phyloP scores from a whole-genome alignment of 92 coral and sea anemone genomes.

The Galaxea fascicularis region DNA sequence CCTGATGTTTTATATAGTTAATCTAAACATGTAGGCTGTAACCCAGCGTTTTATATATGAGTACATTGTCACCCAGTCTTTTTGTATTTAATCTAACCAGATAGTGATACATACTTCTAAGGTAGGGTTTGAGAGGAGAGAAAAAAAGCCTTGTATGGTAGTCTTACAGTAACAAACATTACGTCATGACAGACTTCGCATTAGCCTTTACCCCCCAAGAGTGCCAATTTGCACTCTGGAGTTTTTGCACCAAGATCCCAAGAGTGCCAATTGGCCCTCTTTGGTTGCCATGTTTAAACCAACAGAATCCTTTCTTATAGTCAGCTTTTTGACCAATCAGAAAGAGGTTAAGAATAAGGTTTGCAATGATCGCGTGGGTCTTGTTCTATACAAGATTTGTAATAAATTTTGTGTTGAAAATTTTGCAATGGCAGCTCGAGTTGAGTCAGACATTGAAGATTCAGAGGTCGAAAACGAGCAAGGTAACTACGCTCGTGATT shows the following conservation, averaged over 20 bases:
- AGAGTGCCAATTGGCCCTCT: constrained; percentile 73
- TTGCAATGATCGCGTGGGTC: constrained; percentile 55
- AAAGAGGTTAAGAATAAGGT: constrained; percentile 46
- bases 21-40: too few species aligned
- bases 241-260: constrained; percentile 46
- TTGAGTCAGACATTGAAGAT: constrained; percentile 58
- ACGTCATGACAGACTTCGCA: background rate
- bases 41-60: too few species aligned
- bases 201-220: constrained; percentile 62
- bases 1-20: too few species aligned
- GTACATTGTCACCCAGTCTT: too few species aligned
- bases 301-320: constrained; percentile 59
- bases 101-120: too few species aligned
- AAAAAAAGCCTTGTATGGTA: too few species aligned
- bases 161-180: too few species aligned
- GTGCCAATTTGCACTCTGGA: constrained; percentile 68
- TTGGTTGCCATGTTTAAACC: constrained; percentile 64
- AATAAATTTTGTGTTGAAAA: constrained; percentile 55
- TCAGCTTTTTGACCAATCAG: constrained; percentile 59
- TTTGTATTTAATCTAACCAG: too few species aligned
- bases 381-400: constrained; percentile 47
- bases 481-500: constrained; percentile 44
- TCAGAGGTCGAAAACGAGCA: constrained; percentile 56
- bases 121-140: too few species aligned
- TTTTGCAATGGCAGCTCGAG: constrained; percentile 54